These are phyloP conservation scores for Synergus gifuensis DNA, from an alignment of 2,888 invertebrate species.

Conservation along the genomic window DNA sequence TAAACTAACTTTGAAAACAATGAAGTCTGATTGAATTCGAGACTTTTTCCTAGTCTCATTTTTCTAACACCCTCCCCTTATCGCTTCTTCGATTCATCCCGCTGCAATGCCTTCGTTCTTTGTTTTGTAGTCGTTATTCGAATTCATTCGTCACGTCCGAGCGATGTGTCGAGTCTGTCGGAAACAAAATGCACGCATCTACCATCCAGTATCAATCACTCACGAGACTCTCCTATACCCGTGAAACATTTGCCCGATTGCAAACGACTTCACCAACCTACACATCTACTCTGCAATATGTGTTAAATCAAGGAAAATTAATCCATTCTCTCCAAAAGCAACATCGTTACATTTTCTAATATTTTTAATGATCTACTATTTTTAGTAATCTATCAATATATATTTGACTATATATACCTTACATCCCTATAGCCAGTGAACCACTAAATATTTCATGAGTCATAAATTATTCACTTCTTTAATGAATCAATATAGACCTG, in stretches of 20 bases:
- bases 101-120: conserved; percentile 43
- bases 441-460: not conserved
- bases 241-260: conserved; percentile 48
- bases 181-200: conserved; percentile 46
- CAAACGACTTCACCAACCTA: conserved; percentile 23
- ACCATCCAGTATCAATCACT: conserved; percentile 56
- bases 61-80: conserved; percentile 43
- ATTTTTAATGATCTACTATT: not conserved
- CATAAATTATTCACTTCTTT: not conserved
- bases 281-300: not conserved
- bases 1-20: too few species aligned
- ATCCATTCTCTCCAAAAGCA: not conserved
- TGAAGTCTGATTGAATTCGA: not conserved
- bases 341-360: not conserved
- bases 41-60: conserved; percentile 43
- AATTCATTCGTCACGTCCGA: conserved; percentile 64
- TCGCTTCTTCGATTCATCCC: conserved; percentile 51
- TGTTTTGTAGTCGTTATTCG: conserved; percentile 56
- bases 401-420: not conserved
- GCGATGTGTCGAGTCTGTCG: conserved; percentile 54
- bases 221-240: conserved; percentile 43
- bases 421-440: not conserved
- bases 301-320: conserved; percentile 4
- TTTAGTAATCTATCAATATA: not conserved
- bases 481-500: not conserved